Conservation (phyloP, 2,888 invertebrate genomes). For the Aradus depressus region DNA sequence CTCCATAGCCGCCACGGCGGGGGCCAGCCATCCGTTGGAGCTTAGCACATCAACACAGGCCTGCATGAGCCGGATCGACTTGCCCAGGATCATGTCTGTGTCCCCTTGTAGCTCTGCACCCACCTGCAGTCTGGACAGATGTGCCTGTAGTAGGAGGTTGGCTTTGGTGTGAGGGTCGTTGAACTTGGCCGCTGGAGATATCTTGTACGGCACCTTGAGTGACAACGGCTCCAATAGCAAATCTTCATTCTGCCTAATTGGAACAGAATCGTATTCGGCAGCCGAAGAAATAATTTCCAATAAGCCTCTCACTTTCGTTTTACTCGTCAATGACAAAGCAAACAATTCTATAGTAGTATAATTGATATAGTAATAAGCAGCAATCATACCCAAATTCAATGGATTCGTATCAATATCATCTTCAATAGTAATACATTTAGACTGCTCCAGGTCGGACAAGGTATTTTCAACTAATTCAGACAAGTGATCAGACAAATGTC, state of each 20-base stretch:
- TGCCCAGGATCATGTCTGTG: conserved; percentile 78
- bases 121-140: conserved; percentile 84
- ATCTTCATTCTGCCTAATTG: conserved; percentile 92
- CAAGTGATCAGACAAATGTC: conserved; percentile 94
- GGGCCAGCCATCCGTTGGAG: conserved; percentile 95
- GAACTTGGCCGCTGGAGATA: conserved; percentile 53
- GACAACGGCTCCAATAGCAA: conserved; percentile 60
- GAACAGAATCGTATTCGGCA: conserved; percentile 88
- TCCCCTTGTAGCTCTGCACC: conserved; percentile 95
- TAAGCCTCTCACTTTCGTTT: conserved; percentile 93
- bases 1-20: conserved; percentile 99
- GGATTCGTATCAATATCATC: conserved; percentile 97
- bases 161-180: conserved; percentile 97
- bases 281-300: conserved; percentile 97
- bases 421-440: conserved; percentile 93
- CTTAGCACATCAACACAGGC: conserved; percentile 92
- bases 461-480: conserved; percentile 97
- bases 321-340: conserved; percentile 88
- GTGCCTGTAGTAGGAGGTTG: conserved; percentile 89
- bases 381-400: conserved; percentile 98
- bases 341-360: conserved; percentile 99
- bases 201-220: conserved; percentile 50
- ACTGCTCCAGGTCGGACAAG: conserved; percentile 84
- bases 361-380: conserved; percentile 99
- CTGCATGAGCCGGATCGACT: conserved; percentile 74